These are phyloP conservation scores for Acrossocheilus wenchowensis DNA, from an alignment of 2,797 vertebrate genomes.

Conservation along the genomic window DNA sequence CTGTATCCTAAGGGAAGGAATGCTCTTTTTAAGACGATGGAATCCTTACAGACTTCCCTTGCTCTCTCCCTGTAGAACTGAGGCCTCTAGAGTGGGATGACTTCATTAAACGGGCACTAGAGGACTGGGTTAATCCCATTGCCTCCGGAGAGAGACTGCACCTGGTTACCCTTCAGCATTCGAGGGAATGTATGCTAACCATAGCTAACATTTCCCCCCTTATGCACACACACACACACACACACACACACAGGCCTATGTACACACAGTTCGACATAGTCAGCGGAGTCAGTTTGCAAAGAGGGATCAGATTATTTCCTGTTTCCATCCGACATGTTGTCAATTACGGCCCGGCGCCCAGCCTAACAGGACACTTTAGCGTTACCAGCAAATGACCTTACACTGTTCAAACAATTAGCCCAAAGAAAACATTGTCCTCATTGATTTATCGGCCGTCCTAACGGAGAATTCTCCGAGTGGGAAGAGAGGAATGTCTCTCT, in stretches of 20 bases:
- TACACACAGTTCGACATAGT: conserved; percentile 33
- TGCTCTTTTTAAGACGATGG: conserved; percentile 18
- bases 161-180: conserved; percentile 37
- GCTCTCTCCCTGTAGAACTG: conserved; percentile 13
- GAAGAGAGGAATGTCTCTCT: conserved; percentile 1
- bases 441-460: conserved; percentile 55
- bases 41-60: conserved; percentile 11
- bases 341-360: conserved; percentile 51
- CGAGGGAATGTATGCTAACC: conserved; percentile 31
- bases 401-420: conserved; percentile 51
- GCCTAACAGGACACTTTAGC: conserved; percentile 49
- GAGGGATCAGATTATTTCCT: conserved; percentile 58
- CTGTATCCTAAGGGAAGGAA: conserved; percentile 17
- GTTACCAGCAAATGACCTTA: conserved; percentile 40
- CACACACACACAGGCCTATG: conserved; percentile 20
- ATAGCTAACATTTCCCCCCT: conserved; percentile 35
- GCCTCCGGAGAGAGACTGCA: conserved; percentile 33
- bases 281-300: conserved; percentile 56
- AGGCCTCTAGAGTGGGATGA: conserved; percentile 29
- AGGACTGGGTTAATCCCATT: conserved; percentile 49
- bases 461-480: conserved; percentile 10
- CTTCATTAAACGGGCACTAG: conserved; percentile 45
- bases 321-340: conserved; percentile 60
- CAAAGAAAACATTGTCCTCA: conserved; percentile 58
- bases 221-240: conserved; percentile 30